Percentiles rank a stretch among this genome's conserved stretches.
These are phyloP conservation scores for Ariolimax columbianus DNA, from an alignment of 2,888 invertebrate genomes.

Conservation along the genomic window DNA sequence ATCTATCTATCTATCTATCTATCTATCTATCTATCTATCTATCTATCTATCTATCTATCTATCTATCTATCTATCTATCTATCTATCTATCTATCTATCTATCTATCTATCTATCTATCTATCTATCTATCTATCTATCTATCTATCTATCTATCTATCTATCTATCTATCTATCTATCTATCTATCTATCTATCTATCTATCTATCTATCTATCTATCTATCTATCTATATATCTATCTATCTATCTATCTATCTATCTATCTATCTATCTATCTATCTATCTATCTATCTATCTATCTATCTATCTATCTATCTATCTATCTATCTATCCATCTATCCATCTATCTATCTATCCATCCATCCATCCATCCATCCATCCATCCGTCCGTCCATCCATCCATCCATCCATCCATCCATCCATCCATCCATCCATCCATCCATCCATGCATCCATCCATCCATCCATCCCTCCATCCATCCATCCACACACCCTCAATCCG, in stretches of 20 bases:
- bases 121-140: too few relatives aligned
- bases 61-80: too few relatives aligned
- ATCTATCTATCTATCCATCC: slow-evolving; percentile 19
- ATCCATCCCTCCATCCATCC: slow-evolving; percentile 2
- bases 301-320: slow-evolving; percentile 26
- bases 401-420: neutral
- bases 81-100: too few relatives aligned
- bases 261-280: neutral
- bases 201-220: slow-evolving; percentile 18
- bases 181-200: slow-evolving; percentile 20
- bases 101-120: too few relatives aligned
- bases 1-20: too few relatives aligned
- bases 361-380: neutral
- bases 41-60: too few relatives aligned
- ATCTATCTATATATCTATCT: slow-evolving; percentile 17
- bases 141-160: too few relatives aligned
- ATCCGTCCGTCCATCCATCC: too few relatives aligned
- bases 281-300: neutral
- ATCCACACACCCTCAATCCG: neutral
- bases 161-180: too few relatives aligned
- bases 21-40: too few relatives aligned
- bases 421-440: slow-evolving; percentile 10
- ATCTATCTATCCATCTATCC: slow-evolving; percentile 21
- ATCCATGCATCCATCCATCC: slow-evolving; percentile 2
- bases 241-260: slow-evolving; percentile 11